Percentiles rank a stretch among this genome's conserved stretches.
Conservation (phyloP, 2,888 invertebrate species). For the Coelinius sp. region DNA sequence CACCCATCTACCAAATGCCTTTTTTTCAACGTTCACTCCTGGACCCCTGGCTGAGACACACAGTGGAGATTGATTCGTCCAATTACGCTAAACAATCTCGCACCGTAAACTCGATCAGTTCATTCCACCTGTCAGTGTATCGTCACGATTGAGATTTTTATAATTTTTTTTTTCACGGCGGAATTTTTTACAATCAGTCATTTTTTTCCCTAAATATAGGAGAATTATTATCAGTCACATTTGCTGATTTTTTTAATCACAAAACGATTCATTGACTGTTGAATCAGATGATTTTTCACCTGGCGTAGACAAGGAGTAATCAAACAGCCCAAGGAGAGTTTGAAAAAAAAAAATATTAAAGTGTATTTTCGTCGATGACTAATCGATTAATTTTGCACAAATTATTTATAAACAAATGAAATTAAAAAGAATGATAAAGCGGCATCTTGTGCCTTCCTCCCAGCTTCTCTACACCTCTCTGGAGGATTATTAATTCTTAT, state of each 20-base stretch:
- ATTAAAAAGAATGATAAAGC: slow-evolving; percentile 14
- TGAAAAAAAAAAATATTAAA: slow-evolving; percentile 15
- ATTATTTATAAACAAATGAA: slow-evolving; percentile 34
- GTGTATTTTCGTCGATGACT: slow-evolving; percentile 22
- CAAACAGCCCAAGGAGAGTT: background rate
- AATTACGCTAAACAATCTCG: slow-evolving; percentile 64
- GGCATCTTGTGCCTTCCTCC: background rate
- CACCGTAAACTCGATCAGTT: slow-evolving; percentile 41
- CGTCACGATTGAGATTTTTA: background rate
- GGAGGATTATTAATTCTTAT: slow-evolving; percentile 36
- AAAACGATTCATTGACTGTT: slow-evolving; percentile 42
- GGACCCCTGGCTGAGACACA: slow-evolving; percentile 52
- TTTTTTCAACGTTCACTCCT: slow-evolving; percentile 1
- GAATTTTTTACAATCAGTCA: background rate
- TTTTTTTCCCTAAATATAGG: background rate
- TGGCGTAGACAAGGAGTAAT: slow-evolving; percentile 48
- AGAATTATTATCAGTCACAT: too few species aligned
- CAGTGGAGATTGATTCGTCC: slow-evolving; percentile 62
- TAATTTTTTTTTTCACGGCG: background rate
- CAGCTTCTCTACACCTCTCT: slow-evolving; percentile 6
- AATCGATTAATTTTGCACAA: slow-evolving; percentile 29
- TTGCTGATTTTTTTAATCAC: too few species aligned
- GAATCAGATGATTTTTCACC: slow-evolving; percentile 52
- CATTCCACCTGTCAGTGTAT: slow-evolving; percentile 9
- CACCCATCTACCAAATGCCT: slow-evolving; percentile 23